These are phyloP conservation scores for Polypedilum pembai DNA, from an alignment of 1,140 invertebrate species.

Conservation along the genomic window DNA sequence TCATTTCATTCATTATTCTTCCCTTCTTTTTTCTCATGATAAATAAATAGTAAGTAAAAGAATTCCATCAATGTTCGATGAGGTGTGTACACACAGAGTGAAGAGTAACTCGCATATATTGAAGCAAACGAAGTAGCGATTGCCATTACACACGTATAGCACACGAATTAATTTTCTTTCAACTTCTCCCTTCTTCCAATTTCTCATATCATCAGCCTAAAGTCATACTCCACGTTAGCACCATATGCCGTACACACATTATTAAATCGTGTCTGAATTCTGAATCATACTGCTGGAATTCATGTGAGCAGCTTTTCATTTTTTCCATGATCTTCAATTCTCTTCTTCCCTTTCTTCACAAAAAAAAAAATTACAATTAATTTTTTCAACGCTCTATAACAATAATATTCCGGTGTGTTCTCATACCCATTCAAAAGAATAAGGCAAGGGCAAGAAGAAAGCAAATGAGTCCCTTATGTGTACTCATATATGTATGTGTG, in stretches of 20 bases:
- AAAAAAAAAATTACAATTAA: slow-evolving; percentile 26
- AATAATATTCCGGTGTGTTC: slow-evolving; percentile 24
- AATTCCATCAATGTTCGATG: slow-evolving; percentile 11
- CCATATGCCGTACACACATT: slow-evolving; percentile 15
- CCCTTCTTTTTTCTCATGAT: no score
- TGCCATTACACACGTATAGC: slow-evolving; percentile 16
- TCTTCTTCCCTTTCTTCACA: background rate
- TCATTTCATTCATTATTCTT: no score
- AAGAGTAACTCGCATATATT: no score
- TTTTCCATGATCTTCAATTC: background rate
- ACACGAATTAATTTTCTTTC: slow-evolving; percentile 2
- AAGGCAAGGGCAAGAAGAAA: background rate
- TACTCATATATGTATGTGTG: background rate
- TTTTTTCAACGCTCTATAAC: slow-evolving; percentile 22
- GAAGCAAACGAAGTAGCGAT: background rate
- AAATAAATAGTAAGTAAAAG: background rate
- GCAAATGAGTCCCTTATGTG: background rate
- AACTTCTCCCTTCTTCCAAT: background rate
- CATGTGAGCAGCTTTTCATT: background rate
- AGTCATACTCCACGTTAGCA: background rate
- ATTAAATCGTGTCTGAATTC: slow-evolving; percentile 8
- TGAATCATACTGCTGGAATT: slow-evolving; percentile 24
- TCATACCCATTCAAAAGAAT: slow-evolving; percentile 5
- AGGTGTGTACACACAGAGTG: background rate
- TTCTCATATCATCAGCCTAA: slow-evolving; percentile 16